A percentile compares a stretch with the other conserved stretches of the same genome.
Conservation (phyloP, 2,113 vertebrate genomes). For the Amazona vittata region DNA sequence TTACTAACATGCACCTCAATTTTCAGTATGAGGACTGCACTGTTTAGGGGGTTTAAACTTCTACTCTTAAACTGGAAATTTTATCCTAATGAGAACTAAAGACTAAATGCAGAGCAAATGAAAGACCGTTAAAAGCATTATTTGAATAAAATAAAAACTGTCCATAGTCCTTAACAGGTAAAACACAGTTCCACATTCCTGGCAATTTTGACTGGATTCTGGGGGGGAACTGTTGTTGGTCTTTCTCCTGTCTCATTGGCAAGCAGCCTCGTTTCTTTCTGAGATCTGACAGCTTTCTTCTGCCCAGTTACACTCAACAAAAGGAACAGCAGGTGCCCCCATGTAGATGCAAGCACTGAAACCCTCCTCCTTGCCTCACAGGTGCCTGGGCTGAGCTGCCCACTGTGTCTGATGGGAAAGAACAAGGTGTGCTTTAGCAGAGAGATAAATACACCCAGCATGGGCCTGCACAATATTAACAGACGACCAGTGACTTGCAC, state of each 20-base stretch:
- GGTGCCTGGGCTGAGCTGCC: background rate
- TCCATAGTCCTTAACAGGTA: background rate
- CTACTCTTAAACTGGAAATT: background rate
- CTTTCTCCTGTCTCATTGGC: background rate
- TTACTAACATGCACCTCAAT: background rate
- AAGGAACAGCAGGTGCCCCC: background rate
- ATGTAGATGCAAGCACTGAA: background rate
- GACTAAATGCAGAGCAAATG: background rate
- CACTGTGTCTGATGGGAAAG: background rate
- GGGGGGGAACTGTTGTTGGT: fast-evolving
- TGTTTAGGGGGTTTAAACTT: background rate
- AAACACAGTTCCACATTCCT: background rate
- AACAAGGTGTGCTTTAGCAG: background rate
- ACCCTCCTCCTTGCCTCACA: background rate
- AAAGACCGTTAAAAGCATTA: background rate
- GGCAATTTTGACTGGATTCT: background rate
- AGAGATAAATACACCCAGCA: background rate
- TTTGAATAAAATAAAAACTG: background rate
- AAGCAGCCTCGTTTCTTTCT: background rate
- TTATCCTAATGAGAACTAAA: background rate
- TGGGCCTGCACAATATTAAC: too few species aligned
- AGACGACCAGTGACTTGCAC: background rate
- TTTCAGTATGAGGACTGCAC: background rate
- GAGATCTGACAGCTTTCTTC: background rate
- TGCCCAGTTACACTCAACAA: background rate